Percentiles rank a stretch among this genome's conserved stretches.
Evolutionary conservation across 2,797 vertebrate species (phyloP).

Genomic region (Hemibagrus guttatus): DNA sequence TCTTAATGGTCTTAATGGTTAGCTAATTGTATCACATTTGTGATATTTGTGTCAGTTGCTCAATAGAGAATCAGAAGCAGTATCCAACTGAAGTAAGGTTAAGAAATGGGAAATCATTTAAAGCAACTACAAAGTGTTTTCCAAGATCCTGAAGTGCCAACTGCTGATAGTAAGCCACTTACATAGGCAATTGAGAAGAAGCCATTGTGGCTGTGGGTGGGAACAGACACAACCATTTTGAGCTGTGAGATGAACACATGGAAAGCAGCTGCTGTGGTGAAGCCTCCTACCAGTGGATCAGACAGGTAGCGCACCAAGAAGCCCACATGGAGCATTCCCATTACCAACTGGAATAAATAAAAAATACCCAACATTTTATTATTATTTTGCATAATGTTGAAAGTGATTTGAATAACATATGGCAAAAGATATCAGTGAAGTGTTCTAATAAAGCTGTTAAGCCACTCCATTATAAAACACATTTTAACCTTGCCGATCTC

Average conservation of each 20-base stretch:
- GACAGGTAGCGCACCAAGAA: conserved; percentile 86
- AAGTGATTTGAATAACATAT: neutral
- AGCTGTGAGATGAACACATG: conserved; percentile 85
- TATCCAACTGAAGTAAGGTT: neutral
- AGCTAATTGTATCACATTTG: neutral
- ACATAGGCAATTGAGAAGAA: conserved; percentile 84
- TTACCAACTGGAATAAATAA: conserved; percentile 62
- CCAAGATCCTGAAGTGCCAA: neutral
- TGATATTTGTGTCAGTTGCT: neutral
- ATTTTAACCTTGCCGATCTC: neutral
- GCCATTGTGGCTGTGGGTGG: conserved; percentile 80
- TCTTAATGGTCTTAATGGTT: neutral
- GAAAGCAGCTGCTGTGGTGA: conserved; percentile 85
- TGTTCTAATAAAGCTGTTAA: neutral
- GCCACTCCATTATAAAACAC: neutral
- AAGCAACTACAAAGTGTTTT: neutral
- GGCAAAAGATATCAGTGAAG: neutral
- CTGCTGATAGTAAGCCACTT: conserved; percentile 62
- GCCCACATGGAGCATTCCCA: conserved; percentile 82
- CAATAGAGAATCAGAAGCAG: neutral
- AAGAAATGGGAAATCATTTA: neutral
- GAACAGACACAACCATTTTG: conserved; percentile 82
- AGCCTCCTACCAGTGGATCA: conserved; percentile 83
- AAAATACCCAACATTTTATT: neutral
- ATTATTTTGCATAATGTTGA: neutral